Evolutionary conservation across 1,140 invertebrate genomes (phyloP).

Genomic region (Diabrotica undecimpunctata): DNA sequence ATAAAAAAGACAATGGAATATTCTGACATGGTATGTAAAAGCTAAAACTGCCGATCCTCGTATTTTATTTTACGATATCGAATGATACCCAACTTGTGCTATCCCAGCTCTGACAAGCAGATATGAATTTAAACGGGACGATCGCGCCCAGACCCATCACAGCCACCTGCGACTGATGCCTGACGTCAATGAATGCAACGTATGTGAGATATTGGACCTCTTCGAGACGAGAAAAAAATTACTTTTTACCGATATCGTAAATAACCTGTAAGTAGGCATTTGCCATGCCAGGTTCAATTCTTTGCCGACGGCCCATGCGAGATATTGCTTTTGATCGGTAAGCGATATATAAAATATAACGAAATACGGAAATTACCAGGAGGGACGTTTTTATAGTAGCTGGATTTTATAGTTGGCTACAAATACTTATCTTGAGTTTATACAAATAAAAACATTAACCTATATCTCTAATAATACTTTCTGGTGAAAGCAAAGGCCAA

Average conservation of each 20-base stretch:
- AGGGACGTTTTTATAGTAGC: no score
- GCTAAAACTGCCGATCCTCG: no score
- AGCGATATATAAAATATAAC: neutral
- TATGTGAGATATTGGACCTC: constrained; percentile 31
- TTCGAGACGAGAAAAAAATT: constrained; percentile 21
- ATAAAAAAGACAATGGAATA: no score
- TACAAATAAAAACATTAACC: no score
- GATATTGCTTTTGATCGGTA: neutral
- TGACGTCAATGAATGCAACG: constrained; percentile 28
- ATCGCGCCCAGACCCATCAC: constrained; percentile 22
- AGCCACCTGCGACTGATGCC: constrained; percentile 33
- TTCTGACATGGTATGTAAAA: no score
- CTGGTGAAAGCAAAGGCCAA: no score
- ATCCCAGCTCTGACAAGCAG: constrained; percentile 24
- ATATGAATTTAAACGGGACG: constrained; percentile 32
- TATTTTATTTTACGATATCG: neutral
- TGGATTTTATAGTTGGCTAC: no score
- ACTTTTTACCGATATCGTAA: neutral
- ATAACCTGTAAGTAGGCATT: constrained; percentile 6
- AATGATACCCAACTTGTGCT: constrained; percentile 3
- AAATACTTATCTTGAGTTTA: no score
- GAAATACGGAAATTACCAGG: no score
- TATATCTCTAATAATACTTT: no score
- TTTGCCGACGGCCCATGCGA: neutral
- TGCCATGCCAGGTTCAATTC: constrained; percentile 1